These are phyloP conservation scores for Rhea pennata DNA, from an alignment of 2,113 vertebrate genomes.

Conservation along the genomic window DNA sequence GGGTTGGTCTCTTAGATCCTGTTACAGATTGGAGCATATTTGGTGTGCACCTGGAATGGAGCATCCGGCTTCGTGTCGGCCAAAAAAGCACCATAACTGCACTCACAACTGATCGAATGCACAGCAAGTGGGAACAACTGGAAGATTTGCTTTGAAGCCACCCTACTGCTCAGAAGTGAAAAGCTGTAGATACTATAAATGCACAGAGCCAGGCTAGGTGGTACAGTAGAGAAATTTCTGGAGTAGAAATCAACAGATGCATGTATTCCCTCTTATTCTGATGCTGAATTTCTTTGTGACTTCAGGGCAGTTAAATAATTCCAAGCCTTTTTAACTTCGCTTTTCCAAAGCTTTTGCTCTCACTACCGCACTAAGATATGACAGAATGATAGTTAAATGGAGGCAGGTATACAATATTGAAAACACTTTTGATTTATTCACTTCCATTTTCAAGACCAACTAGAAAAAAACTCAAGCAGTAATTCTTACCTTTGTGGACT, in stretches of 20 bases:
- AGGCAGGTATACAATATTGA: neutral
- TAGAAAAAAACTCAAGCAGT: neutral
- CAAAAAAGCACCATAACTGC: neutral
- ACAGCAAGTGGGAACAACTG: too few relatives aligned
- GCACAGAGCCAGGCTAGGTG: neutral
- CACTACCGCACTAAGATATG: accelerated
- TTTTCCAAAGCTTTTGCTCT: neutral
- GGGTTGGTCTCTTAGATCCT: neutral
- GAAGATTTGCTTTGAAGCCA: neutral
- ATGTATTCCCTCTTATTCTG: neutral
- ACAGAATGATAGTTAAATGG: neutral
- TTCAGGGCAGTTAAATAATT: neutral
- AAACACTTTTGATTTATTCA: neutral
- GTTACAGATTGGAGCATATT: accelerated
- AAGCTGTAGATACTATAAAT: accelerated
- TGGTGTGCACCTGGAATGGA: neutral
- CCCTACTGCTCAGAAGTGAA: neutral
- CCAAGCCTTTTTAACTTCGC: neutral
- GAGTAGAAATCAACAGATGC: neutral
- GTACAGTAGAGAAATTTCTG: neutral
- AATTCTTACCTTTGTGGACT: neutral
- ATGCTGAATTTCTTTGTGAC: neutral
- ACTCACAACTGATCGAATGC: accelerated
- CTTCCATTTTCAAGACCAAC: neutral
- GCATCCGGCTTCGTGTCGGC: accelerated